A percentile compares a stretch with the other conserved stretches of the same genome.
These are phyloP conservation scores for Rissa tridactyla DNA, from an alignment of 2,113 vertebrate species.

Conservation along the genomic window DNA sequence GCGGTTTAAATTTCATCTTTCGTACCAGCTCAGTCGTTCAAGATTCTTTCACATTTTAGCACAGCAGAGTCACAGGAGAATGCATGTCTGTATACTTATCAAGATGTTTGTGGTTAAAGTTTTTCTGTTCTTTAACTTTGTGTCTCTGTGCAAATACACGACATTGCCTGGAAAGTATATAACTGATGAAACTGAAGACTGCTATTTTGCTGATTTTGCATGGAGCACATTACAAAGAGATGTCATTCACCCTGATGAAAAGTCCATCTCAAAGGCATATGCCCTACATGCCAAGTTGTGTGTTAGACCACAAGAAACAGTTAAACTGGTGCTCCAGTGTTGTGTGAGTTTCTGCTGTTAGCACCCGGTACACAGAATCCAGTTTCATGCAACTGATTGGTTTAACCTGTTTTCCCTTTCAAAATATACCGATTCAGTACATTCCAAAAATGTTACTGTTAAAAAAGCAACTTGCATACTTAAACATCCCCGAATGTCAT, in stretches of 20 bases:
- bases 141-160: neutral
- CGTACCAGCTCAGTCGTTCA: neutral
- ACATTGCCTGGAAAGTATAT: slow-evolving; percentile 29
- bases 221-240: slow-evolving; percentile 50
- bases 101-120: slow-evolving; percentile 37
- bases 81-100: slow-evolving; percentile 17
- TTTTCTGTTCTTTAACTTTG: slow-evolving; percentile 1
- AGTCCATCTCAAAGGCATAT: slow-evolving; percentile 3
- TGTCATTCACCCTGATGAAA: slow-evolving; percentile 6
- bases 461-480: neutral
- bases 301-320: slow-evolving; percentile 53
- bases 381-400: slow-evolving; percentile 26
- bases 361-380: neutral
- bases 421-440: neutral
- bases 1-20: neutral
- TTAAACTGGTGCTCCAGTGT: neutral
- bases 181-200: slow-evolving; percentile 50
- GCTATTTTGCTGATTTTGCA: slow-evolving; percentile 58
- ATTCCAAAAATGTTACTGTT: neutral
- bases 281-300: slow-evolving; percentile 2
- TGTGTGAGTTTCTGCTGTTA: slow-evolving; percentile 42
- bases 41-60: neutral
- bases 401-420: neutral
- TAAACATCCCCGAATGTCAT: neutral
- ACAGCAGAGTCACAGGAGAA: neutral